phyloP scores from a whole-genome alignment of 2,113 vertebrate genomes.

The Oryzias melastigma region DNA sequence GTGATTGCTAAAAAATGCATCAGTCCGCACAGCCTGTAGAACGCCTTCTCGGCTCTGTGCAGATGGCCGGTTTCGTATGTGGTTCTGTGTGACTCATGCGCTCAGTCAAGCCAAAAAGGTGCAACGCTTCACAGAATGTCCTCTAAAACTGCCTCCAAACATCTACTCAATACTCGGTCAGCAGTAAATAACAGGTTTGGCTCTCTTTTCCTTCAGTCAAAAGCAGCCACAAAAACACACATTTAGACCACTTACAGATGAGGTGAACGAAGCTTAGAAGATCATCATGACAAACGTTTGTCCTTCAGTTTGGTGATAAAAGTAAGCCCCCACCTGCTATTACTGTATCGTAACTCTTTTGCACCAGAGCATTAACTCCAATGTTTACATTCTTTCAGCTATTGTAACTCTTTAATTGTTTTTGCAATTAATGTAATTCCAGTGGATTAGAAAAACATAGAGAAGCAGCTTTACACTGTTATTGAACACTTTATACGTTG shows the following conservation, averaged over 20 bases:
- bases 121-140: slow-evolving; percentile 19
- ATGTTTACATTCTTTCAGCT: no score
- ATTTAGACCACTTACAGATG: background rate
- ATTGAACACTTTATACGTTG: no score
- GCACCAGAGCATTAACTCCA: no score
- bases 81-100: slow-evolving; percentile 41
- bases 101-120: slow-evolving; percentile 26
- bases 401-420: no score
- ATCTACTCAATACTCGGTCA: background rate
- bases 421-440: no score
- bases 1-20: slow-evolving; percentile 1
- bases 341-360: no score
- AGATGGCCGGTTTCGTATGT: slow-evolving; percentile 41
- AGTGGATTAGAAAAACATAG: no score
- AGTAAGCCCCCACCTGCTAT: no score
- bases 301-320: no score
- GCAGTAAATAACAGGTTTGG: no score
- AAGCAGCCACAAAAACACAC: background rate
- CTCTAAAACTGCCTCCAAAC: slow-evolving; percentile 21
- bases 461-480: no score
- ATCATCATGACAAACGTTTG: background rate
- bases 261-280: background rate
- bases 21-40: background rate
- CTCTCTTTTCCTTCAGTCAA: background rate
- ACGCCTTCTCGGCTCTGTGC: slow-evolving; percentile 6